Evolutionary conservation across 2,797 vertebrate species (phyloP), one percentile per base, ranked within the genome.

Genomic region (Xenopus petersii): DNA sequence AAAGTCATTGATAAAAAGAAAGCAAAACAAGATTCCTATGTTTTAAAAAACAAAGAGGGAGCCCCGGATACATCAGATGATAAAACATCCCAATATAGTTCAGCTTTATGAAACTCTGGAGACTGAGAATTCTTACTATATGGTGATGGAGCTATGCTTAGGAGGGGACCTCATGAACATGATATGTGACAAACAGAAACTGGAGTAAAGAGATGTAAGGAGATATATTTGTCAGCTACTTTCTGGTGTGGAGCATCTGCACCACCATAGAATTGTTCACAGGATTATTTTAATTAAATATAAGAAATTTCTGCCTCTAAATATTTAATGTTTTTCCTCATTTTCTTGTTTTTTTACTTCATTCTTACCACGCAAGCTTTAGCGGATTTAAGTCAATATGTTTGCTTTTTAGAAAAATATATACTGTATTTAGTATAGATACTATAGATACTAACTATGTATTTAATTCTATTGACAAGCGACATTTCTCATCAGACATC

Each of bases 1-100:
- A 95, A 95, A 84, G 93, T 94, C 67, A 95, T 95, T 1, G 93
- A 94, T 83, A 96, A 95, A 87, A 95, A 93, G 85, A 95, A 94
- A 85, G 93, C 91, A 0, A 91, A 91, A 0, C 90, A 93, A 85
- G 92, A 95, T 75, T 91, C 91, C 0, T 95, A 93, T 0, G 82
- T 95, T 70, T 86, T 91, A 78, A 95, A 94, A 83, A 94, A 95
- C 81, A 93, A 92, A 94, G 82, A 84, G 88, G 5, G 94, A 95
- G 75, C 92, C 93, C 0, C 74, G 79, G 13, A 94, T 96, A 78
- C 91, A 95, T 75, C 91, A 94, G 88, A 93, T 94, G 91, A 86
- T 94, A 73, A 90, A 90, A 72, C 93, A 95, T 64, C 91, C 93
- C 74, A 89, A 94, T 51, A 80, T 94, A 33, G 91, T 93, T 10